A percentile compares a stretch with the other conserved stretches of the same genome.
Evolutionary conservation across 2,797 vertebrate genomes (phyloP).

Genomic region (Paguma larvata): DNA sequence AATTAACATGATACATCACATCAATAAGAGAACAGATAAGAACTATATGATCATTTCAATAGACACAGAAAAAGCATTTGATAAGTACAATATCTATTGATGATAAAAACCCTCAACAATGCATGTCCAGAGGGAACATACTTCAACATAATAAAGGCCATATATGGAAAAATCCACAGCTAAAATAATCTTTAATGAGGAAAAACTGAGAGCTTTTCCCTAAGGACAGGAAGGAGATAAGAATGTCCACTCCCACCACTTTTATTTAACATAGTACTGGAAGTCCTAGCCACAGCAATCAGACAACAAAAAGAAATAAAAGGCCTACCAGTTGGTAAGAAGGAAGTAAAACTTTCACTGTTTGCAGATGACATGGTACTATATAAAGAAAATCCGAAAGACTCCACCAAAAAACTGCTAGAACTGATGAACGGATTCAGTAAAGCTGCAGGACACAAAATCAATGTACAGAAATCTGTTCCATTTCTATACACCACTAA

Average conservation of each 20-base stretch:
- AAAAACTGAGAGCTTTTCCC: not conserved
- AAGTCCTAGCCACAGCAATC: not conserved
- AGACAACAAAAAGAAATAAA: not conserved
- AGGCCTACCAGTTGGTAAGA: not conserved
- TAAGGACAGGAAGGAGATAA: not conserved
- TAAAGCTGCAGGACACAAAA: not conserved
- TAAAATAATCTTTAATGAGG: not conserved
- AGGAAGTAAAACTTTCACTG: not conserved
- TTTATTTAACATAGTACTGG: not conserved
- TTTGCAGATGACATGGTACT: not conserved
- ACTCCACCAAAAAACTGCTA: not conserved
- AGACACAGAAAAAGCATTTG: not conserved
- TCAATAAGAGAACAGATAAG: not conserved
- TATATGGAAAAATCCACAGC: not conserved
- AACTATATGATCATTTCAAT: not conserved
- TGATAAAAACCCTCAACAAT: not conserved
- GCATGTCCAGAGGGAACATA: not conserved
- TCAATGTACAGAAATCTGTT: not conserved
- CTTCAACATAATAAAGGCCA: not conserved
- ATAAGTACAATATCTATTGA: not conserved
- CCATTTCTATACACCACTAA: not conserved
- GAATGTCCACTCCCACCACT: not conserved
- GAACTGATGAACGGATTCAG: not conserved
- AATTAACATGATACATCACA: not conserved
- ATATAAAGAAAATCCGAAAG: not conserved